Percentiles rank a stretch among this genome's conserved stretches.
These are phyloP conservation scores for Junonia oenone DNA, from an alignment of 2,888 invertebrate species.

Conservation along the genomic window DNA sequence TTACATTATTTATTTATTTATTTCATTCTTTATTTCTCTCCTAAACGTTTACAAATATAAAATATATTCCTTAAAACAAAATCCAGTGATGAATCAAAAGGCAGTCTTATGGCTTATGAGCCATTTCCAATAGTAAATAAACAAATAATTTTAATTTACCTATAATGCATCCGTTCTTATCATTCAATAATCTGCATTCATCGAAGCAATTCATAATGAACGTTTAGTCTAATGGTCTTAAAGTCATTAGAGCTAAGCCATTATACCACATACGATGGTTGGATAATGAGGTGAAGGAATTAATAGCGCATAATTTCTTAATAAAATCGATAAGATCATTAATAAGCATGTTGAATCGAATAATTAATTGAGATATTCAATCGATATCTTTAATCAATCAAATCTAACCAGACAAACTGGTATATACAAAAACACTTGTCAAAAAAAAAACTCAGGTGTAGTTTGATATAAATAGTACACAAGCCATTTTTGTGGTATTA, in stretches of 20 bases:
- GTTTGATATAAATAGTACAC: no score
- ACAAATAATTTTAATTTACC: neutral
- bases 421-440: no score
- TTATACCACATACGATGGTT: neutral
- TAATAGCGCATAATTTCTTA: neutral
- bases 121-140: neutral
- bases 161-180: neutral
- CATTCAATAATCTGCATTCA: conserved; percentile 17
- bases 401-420: no score
- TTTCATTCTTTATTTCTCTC: no score
- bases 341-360: neutral
- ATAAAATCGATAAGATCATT: neutral
- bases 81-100: neutral
- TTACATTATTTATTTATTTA: no score
- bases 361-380: neutral
- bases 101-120: no score
- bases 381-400: neutral
- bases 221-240: conserved; percentile 12
- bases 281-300: neutral
- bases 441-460: no score
- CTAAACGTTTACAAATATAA: no score
- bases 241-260: conserved; percentile 13
- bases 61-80: neutral
- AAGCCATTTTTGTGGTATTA: no score
- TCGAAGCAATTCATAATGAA: conserved; percentile 18